Evolutionary conservation across 2,888 invertebrate species (phyloP).

Genomic region (Onthophagus sagittarius): DNA sequence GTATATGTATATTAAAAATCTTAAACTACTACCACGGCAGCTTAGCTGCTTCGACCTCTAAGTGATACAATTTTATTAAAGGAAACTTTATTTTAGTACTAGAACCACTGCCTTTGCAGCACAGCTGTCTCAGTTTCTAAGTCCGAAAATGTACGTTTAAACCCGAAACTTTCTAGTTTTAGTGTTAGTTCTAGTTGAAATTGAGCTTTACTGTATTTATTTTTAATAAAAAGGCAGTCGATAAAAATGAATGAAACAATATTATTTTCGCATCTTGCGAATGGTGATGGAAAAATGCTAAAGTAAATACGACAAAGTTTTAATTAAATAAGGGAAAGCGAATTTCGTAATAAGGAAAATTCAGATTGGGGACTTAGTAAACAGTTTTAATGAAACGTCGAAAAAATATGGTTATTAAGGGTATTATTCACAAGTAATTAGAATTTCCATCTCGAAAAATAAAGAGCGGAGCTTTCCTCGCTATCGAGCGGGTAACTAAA

Average conservation of each 20-base stretch:
- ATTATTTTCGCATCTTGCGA: not conserved
- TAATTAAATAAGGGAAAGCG: not conserved
- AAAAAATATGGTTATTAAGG: constrained; percentile 10
- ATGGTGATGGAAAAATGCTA: not conserved
- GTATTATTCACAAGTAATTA: constrained; percentile 13
- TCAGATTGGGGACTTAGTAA: not conserved
- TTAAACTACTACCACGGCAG: too few relatives aligned
- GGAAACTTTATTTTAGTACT: too few relatives aligned
- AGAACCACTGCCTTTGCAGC: too few relatives aligned
- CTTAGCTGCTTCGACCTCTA: too few relatives aligned
- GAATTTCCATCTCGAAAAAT: constrained; percentile 13
- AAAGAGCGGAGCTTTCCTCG: constrained; percentile 7
- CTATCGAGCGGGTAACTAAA: constrained; percentile 9
- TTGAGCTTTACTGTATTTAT: too few relatives aligned
- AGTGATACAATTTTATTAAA: too few relatives aligned
- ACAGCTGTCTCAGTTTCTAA: too few relatives aligned
- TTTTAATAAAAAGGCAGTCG: too few relatives aligned
- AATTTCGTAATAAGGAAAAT: not conserved
- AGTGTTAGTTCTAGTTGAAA: too few relatives aligned
- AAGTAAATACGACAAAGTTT: not conserved
- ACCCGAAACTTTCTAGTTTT: too few relatives aligned
- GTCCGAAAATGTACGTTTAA: too few relatives aligned
- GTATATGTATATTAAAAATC: too few relatives aligned
- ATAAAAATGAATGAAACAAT: not conserved
- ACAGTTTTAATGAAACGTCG: not conserved